Percentiles rank a stretch among this genome's conserved stretches.
Evolutionary conservation across 2,113 vertebrate genomes (phyloP).

Genomic region (Bujurquina vittata): DNA sequence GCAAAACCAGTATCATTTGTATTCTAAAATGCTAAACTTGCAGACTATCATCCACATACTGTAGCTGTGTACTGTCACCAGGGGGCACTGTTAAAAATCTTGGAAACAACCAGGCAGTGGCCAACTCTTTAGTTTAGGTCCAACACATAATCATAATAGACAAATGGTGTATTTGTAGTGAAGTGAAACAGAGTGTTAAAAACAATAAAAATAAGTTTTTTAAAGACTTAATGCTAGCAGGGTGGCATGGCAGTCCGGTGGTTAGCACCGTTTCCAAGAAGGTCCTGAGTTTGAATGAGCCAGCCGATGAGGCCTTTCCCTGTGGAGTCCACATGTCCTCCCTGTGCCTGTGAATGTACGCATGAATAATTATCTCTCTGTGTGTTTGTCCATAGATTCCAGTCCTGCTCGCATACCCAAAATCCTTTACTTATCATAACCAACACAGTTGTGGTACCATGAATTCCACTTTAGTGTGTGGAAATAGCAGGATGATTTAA

Average conservation of each 20-base stretch:
- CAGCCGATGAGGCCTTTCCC: background rate
- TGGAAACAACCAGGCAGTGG: background rate
- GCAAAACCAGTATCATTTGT: background rate
- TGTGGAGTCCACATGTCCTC: background rate
- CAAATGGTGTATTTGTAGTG: no score
- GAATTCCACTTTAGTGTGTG: background rate
- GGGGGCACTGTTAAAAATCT: background rate
- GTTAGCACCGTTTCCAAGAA: background rate
- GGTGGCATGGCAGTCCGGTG: background rate
- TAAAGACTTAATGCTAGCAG: background rate
- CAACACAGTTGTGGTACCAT: background rate
- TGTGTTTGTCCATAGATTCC: background rate
- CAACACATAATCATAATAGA: background rate
- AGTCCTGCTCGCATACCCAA: background rate
- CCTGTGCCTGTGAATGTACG: background rate
- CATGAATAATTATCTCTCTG: background rate
- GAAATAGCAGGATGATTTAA: background rate
- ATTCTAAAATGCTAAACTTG: background rate
- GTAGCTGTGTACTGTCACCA: background rate
- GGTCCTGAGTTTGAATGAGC: conserved; percentile 1
- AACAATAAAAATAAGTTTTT: no score
- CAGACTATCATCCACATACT: background rate
- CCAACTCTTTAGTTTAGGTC: background rate
- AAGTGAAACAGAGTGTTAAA: no score
- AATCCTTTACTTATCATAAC: background rate